A percentile compares a stretch with the other conserved stretches of the same genome.
These are phyloP conservation scores for Podarcis raffonei DNA, from an alignment of 2,113 vertebrate genomes.

Conservation along the genomic window DNA sequence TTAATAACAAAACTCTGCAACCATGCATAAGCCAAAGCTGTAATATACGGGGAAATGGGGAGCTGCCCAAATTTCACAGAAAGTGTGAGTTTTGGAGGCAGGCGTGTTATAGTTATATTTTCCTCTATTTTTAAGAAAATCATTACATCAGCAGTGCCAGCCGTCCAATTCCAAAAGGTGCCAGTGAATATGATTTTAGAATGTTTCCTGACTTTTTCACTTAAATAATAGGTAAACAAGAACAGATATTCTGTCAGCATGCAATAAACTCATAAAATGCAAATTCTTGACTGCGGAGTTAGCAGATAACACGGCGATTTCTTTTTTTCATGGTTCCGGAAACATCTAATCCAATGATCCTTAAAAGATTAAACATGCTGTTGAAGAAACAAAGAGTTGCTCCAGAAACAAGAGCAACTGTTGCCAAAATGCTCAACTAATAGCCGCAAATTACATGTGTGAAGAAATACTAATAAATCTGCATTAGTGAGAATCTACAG, in stretches of 20 bases:
- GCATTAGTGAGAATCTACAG: slow-evolving; percentile 31
- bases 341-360: background rate
- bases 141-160: background rate
- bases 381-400: slow-evolving; percentile 11
- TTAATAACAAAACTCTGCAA: slow-evolving; percentile 35
- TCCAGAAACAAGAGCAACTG: slow-evolving; percentile 4
- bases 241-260: slow-evolving; percentile 1
- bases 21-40: slow-evolving; percentile 1
- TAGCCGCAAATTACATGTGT: slow-evolving; percentile 30
- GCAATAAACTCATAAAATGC: background rate
- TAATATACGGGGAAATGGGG: slow-evolving; percentile 1
- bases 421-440: slow-evolving; percentile 51
- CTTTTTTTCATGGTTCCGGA: slow-evolving; percentile 17
- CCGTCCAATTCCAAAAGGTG: slow-evolving; percentile 10
- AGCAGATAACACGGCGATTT: background rate
- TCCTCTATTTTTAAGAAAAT: slow-evolving; percentile 15
- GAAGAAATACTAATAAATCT: slow-evolving; percentile 22
- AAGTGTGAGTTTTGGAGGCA: slow-evolving; percentile 16
- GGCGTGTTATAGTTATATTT: slow-evolving; percentile 10
- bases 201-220: background rate
- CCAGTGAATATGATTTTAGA: background rate
- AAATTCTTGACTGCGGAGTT: background rate
- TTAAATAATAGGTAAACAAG: background rate
- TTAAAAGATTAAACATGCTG: slow-evolving; percentile 17
- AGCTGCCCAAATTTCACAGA: background rate